Evolutionary conservation across 23 tunicate species (phyloP).

Genomic region (Pegea sp.): DNA sequence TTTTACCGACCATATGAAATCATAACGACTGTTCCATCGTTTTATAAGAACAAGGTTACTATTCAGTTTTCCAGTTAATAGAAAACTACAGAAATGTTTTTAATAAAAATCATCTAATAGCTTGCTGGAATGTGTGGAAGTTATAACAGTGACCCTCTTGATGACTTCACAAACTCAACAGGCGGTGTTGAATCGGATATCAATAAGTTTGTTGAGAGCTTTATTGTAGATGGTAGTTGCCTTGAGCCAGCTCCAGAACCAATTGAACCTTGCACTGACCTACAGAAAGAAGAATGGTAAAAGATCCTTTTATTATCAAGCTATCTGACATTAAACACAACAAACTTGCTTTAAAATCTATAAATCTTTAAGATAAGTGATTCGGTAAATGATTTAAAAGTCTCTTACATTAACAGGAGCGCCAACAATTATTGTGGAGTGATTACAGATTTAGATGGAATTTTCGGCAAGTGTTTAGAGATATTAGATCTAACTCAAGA

Average conservation of each 20-base stretch:
- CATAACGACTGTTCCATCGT: too few relatives aligned
- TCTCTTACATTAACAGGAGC: slow-evolving; percentile 2
- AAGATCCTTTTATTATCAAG: neutral
- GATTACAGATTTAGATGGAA: slow-evolving; percentile 1
- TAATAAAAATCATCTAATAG: too few relatives aligned
- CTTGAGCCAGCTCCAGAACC: neutral
- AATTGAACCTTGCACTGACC: neutral
- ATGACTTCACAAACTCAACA: neutral
- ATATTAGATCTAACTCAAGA: neutral
- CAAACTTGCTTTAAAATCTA: neutral
- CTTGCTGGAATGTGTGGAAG: slow-evolving; percentile 6
- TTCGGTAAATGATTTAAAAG: too few relatives aligned
- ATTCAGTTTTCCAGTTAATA: too few relatives aligned
- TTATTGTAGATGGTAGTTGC: neutral
- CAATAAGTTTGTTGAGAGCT: slow-evolving; percentile 1
- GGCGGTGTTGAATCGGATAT: slow-evolving; percentile 1
- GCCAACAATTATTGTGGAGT: slow-evolving; percentile 6
- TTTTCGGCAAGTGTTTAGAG: neutral
- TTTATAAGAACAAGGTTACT: too few relatives aligned
- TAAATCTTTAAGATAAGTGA: neutral
- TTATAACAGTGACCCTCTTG: slow-evolving; percentile 3
- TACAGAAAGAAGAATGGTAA: slow-evolving; percentile 1
- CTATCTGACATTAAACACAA: neutral
- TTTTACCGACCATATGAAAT: too few relatives aligned
- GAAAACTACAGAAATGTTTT: too few relatives aligned